phyloP scores from a whole-genome alignment of 2,888 invertebrate species.

The Amphipyra berbera region DNA sequence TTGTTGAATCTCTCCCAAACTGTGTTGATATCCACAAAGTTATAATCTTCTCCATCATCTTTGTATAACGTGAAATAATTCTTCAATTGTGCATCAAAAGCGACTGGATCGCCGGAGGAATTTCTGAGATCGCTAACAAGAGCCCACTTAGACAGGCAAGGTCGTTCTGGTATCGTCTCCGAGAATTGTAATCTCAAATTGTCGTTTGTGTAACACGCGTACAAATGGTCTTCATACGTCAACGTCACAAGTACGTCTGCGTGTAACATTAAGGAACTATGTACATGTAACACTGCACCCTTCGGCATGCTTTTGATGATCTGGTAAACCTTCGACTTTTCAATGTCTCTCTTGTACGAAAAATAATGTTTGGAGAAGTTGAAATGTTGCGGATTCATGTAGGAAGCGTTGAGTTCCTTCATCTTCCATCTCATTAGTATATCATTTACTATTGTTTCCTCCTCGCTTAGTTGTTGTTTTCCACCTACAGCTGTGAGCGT shows the following conservation, averaged over 20 bases:
- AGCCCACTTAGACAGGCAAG: slow-evolving; percentile 84
- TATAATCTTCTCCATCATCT: slow-evolving; percentile 71
- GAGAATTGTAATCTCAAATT: slow-evolving; percentile 79
- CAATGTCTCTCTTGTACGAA: slow-evolving; percentile 89
- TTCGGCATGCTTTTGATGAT: slow-evolving; percentile 93
- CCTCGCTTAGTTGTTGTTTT: slow-evolving; percentile 77
- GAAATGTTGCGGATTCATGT: slow-evolving; percentile 86
- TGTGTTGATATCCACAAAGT: slow-evolving; percentile 85
- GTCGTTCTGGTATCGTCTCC: slow-evolving; percentile 67
- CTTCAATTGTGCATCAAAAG: slow-evolving; percentile 88
- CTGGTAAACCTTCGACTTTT: slow-evolving; percentile 91
- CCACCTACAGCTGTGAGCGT: slow-evolving; percentile 84
- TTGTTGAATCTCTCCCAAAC: slow-evolving; percentile 91
- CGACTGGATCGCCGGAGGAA: slow-evolving; percentile 75
- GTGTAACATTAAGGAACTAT: slow-evolving; percentile 91
- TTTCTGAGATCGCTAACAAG: slow-evolving; percentile 85
- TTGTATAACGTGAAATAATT: slow-evolving; percentile 88
- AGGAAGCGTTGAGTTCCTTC: slow-evolving; percentile 86
- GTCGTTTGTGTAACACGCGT: slow-evolving; percentile 81
- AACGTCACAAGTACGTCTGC: slow-evolving; percentile 90
- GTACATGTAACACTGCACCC: slow-evolving; percentile 93
- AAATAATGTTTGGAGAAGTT: slow-evolving; percentile 92
- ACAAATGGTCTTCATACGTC: slow-evolving; percentile 91
- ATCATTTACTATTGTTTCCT: slow-evolving; percentile 88
- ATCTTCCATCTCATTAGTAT: slow-evolving; percentile 90